phyloP scores from a whole-genome alignment of 2,888 invertebrate genomes.

The Tineola bisselliella region DNA sequence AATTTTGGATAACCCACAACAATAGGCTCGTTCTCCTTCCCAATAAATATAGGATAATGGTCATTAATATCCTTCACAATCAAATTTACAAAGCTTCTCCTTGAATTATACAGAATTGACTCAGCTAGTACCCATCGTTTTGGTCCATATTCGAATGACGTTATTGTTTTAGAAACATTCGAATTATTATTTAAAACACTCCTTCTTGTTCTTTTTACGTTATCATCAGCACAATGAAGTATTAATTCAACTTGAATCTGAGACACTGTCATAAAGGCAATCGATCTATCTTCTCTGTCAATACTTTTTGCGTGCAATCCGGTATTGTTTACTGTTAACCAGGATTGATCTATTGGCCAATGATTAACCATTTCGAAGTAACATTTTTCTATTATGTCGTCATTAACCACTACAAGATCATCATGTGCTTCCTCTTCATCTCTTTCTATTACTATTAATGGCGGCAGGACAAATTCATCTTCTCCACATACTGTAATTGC shows the following conservation, averaged over 20 bases:
- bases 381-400: constrained; percentile 31
- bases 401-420: constrained; percentile 36
- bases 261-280: constrained; percentile 55
- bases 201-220: constrained; percentile 30
- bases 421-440: constrained; percentile 45
- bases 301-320: constrained; percentile 44
- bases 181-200: constrained; percentile 23
- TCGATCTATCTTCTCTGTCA: constrained; percentile 53
- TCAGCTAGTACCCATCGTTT: constrained; percentile 52
- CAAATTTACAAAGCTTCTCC: constrained; percentile 51
- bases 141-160: constrained; percentile 42
- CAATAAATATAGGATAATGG: constrained; percentile 52
- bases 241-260: constrained; percentile 57
- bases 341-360: constrained; percentile 47
- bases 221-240: constrained; percentile 36
- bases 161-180: constrained; percentile 26
- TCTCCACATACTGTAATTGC: constrained; percentile 30
- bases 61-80: constrained; percentile 67
- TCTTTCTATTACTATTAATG: constrained; percentile 44
- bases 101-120: constrained; percentile 40
- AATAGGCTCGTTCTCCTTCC: constrained; percentile 40
- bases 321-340: constrained; percentile 47
- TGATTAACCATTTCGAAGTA: constrained; percentile 37
- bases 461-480: constrained; percentile 31
- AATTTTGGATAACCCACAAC: constrained; percentile 54